Percentiles rank a stretch among this genome's conserved stretches.
Evolutionary conservation across 1,140 invertebrate genomes (phyloP).

Genomic region (Trichonephila clavipes): DNA sequence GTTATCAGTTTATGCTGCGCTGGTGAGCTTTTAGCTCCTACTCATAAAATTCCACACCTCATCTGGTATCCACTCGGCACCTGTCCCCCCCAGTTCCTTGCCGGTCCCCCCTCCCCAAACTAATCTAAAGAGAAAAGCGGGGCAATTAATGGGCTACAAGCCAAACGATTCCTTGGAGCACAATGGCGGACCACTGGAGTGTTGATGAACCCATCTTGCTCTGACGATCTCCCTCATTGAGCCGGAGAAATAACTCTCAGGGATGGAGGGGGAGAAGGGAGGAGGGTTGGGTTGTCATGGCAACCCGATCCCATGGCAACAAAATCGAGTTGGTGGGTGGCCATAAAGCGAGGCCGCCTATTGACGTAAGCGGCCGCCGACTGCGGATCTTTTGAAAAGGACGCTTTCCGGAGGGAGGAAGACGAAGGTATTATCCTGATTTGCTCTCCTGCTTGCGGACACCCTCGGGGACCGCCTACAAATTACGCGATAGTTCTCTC

Average conservation of each 20-base stretch:
- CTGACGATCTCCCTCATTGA: constrained; percentile 67
- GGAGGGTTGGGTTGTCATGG: constrained; percentile 30
- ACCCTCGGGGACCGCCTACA: constrained; percentile 54
- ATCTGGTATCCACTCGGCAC: constrained; percentile 35
- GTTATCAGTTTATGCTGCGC: constrained; percentile 38
- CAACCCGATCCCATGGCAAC: constrained; percentile 73
- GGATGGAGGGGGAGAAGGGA: background rate
- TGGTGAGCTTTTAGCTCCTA: constrained; percentile 29
- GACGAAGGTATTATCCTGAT: constrained; percentile 74
- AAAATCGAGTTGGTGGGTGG: constrained; percentile 47
- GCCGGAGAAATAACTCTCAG: constrained; percentile 62
- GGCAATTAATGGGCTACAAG: constrained; percentile 71
- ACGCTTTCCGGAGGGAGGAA: constrained; percentile 51
- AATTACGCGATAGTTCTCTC: constrained; percentile 1
- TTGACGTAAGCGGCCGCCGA: constrained; percentile 71
- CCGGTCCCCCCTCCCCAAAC: background rate
- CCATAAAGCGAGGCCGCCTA: constrained; percentile 67
- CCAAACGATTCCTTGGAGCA: constrained; percentile 52
- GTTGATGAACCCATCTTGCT: constrained; percentile 75
- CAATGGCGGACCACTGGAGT: constrained; percentile 69
- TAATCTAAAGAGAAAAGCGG: constrained; percentile 26
- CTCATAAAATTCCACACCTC: constrained; percentile 67
- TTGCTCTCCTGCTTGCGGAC: constrained; percentile 70
- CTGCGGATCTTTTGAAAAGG: constrained; percentile 69
- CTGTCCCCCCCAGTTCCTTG: background rate